Percentiles rank a stretch among this genome's conserved stretches.
Conservation (phyloP, 2,797 vertebrate genomes). For the Brachyalestes nurse region DNA sequence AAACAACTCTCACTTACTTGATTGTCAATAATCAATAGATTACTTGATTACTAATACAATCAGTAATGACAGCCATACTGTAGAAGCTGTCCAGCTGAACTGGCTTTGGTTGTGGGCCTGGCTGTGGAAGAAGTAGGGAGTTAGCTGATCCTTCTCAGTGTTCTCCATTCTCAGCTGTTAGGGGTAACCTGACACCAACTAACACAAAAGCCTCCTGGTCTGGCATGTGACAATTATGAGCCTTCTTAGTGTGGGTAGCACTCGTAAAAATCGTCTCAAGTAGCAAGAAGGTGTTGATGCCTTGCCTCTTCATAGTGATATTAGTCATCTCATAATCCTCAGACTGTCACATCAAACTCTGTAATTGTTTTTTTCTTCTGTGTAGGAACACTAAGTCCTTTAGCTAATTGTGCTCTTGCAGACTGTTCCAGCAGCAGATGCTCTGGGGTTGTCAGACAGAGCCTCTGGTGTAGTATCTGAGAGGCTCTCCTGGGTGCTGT, state of each 20-base stretch:
- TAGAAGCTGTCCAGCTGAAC: background rate
- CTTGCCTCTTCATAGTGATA: background rate
- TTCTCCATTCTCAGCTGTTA: conserved; percentile 17
- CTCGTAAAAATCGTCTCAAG: conserved; percentile 35
- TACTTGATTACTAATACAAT: background rate
- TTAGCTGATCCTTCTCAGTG: conserved; percentile 17
- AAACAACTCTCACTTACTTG: no score
- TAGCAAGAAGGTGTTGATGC: conserved; percentile 21
- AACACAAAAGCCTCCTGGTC: conserved; percentile 32
- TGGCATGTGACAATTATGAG: conserved; percentile 38
- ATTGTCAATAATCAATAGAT: background rate
- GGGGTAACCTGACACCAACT: conserved; percentile 45
- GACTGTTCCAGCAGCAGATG: conserved; percentile 1
- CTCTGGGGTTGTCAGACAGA: conserved; percentile 19
- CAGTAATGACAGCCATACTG: background rate
- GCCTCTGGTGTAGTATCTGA: conserved; percentile 3
- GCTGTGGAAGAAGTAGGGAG: background rate
- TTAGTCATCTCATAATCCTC: background rate
- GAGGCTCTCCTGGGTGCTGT: conserved; percentile 22
- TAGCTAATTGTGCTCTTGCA: conserved; percentile 31
- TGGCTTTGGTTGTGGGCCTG: background rate
- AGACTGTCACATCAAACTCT: conserved; percentile 32
- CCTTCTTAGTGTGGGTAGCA: conserved; percentile 10
- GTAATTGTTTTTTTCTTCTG: conserved; percentile 14
- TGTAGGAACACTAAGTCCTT: conserved; percentile 24